phyloP scores from a whole-genome alignment of 2,113 vertebrate genomes.

The Pygoscelis adeliae region DNA sequence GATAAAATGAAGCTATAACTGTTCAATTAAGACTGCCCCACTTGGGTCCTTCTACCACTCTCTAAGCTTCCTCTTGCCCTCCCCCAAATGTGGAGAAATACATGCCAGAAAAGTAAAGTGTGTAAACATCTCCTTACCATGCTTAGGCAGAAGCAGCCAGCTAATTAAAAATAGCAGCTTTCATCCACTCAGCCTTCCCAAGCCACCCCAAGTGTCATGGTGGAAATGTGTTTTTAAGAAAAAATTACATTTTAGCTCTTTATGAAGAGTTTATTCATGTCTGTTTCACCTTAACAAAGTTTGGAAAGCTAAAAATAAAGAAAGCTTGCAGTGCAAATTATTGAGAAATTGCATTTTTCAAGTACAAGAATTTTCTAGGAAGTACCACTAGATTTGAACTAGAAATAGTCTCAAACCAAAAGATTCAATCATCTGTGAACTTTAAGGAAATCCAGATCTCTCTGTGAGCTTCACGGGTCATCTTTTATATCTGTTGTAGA shows the following conservation, averaged over 20 bases:
- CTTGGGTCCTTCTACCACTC: not conserved
- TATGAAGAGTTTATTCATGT: not conserved
- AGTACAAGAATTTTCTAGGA: not conserved
- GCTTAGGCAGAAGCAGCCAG: not conserved
- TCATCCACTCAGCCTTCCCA: not conserved
- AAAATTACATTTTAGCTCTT: not conserved
- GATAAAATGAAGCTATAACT: conserved; percentile 13
- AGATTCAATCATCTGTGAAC: not conserved
- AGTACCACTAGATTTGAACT: not conserved
- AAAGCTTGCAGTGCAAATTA: not conserved
- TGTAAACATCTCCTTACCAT: not conserved
- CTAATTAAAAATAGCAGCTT: not conserved
- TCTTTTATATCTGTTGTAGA: not conserved
- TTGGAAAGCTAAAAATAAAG: not conserved
- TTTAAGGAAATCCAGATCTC: not conserved
- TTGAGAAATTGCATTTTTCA: not conserved
- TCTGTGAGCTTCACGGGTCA: not conserved
- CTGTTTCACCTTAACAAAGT: not conserved
- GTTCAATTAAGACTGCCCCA: not conserved
- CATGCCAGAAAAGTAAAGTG: not conserved
- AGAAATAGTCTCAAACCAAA: not conserved
- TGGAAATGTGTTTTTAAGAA: not conserved
- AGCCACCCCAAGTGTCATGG: not conserved
- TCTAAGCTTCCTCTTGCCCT: not conserved
- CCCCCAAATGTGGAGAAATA: not conserved